These are phyloP conservation scores for Ypsolopha scabrella DNA, from an alignment of 2,888 invertebrate species.

Conservation along the genomic window DNA sequence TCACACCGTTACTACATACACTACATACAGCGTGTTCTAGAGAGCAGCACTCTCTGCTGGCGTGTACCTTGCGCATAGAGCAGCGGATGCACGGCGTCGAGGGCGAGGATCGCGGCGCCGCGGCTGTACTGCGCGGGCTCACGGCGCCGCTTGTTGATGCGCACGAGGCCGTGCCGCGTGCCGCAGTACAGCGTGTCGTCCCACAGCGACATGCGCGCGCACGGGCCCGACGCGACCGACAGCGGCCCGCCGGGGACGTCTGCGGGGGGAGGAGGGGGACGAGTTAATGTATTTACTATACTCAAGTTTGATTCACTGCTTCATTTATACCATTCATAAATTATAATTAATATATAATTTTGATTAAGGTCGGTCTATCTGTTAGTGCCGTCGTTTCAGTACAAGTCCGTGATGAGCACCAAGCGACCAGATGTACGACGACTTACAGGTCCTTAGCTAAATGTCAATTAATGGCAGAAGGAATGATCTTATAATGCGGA, in stretches of 20 bases:
- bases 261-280: neutral
- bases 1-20: no score
- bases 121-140: slow-evolving; percentile 14
- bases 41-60: no score
- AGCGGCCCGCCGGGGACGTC: slow-evolving; percentile 4
- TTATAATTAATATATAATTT: neutral
- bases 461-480: neutral
- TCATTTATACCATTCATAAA: no score
- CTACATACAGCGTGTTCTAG: no score
- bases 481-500: neutral
- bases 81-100: slow-evolving; percentile 14
- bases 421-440: no score
- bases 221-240: slow-evolving; percentile 17
- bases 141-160: slow-evolving; percentile 27
- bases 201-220: slow-evolving; percentile 37
- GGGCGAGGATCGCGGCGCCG: slow-evolving; percentile 18
- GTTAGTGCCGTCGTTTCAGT: no score
- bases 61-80: slow-evolving; percentile 11
- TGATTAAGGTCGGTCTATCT: neutral
- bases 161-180: slow-evolving; percentile 31
- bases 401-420: no score
- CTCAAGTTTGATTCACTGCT: neutral
- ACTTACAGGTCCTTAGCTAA: neutral
- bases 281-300: neutral
- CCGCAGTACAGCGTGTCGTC: slow-evolving; percentile 52